These are phyloP conservation scores for Sebastes wilsoni DNA, from an alignment of 2,797 vertebrate genomes.

Conservation along the genomic window DNA sequence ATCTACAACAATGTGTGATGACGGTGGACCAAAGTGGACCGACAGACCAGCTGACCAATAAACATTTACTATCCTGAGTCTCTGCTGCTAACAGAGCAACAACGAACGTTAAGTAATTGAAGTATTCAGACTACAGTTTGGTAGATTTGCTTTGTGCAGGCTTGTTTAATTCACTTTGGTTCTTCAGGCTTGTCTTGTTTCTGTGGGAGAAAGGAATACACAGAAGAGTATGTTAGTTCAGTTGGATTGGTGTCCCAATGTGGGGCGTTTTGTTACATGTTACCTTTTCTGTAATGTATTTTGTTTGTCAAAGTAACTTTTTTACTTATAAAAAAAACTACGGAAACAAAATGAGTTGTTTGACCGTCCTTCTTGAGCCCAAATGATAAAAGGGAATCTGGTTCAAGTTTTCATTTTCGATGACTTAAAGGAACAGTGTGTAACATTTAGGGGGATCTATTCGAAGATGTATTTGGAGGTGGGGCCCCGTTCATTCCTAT, in stretches of 20 bases:
- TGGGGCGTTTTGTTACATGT: neutral
- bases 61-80: neutral
- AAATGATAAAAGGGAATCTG: neutral
- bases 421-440: neutral
- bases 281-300: neutral
- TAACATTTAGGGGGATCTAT: too few relatives aligned
- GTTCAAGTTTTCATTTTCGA: neutral
- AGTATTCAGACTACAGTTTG: neutral
- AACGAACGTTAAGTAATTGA: neutral
- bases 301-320: neutral
- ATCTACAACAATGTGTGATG: neutral
- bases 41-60: neutral
- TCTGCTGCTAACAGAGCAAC: neutral
- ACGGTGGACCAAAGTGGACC: neutral
- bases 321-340: neutral
- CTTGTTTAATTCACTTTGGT: neutral
- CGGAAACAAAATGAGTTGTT: neutral
- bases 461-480: too few relatives aligned
- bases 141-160: neutral
- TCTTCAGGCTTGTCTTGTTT: neutral
- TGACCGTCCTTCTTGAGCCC: neutral
- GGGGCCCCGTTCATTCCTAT: too few relatives aligned
- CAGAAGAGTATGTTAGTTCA: neutral
- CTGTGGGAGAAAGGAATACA: conserved; percentile 3
- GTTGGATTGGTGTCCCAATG: neutral